These are phyloP conservation scores for Pheosia tremula DNA, from an alignment of 2,888 invertebrate genomes.

Conservation along the genomic window DNA sequence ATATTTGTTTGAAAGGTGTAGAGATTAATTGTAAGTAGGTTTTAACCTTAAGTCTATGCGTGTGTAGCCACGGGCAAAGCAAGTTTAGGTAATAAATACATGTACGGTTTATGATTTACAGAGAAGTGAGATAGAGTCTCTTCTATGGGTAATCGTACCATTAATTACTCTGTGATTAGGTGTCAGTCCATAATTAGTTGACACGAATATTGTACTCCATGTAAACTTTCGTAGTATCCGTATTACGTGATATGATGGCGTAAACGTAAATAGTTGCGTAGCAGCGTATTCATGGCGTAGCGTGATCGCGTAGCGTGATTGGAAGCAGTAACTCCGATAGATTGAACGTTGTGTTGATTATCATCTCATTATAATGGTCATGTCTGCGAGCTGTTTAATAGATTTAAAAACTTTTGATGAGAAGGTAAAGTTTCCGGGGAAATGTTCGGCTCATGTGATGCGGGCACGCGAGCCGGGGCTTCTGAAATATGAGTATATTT, in stretches of 20 bases:
- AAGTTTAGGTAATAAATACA: no score
- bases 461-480: slow-evolving; percentile 31
- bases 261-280: slow-evolving; percentile 21
- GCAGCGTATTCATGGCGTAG: slow-evolving; percentile 7
- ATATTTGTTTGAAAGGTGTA: no score
- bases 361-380: slow-evolving; percentile 24
- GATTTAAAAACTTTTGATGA: slow-evolving; percentile 54
- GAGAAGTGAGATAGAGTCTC: no score
- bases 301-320: slow-evolving; percentile 32
- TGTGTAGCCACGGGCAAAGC: no score
- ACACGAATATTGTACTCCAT: slow-evolving; percentile 30
- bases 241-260: slow-evolving; percentile 34
- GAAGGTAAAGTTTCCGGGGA: slow-evolving; percentile 34
- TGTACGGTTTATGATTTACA: no score
- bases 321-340: slow-evolving; percentile 32
- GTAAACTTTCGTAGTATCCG: slow-evolving; percentile 24
- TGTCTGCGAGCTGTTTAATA: slow-evolving; percentile 44
- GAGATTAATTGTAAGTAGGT: no score
- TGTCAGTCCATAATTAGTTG: background rate
- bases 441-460: slow-evolving; percentile 22
- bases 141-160: no score
- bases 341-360: slow-evolving; percentile 32
- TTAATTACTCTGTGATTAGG: no score
- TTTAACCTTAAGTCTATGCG: no score
- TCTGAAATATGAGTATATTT: slow-evolving; percentile 20